These are phyloP conservation scores for Apistogramma diplotaenia DNA, from an alignment of 2,113 vertebrate species.

Conservation along the genomic window DNA sequence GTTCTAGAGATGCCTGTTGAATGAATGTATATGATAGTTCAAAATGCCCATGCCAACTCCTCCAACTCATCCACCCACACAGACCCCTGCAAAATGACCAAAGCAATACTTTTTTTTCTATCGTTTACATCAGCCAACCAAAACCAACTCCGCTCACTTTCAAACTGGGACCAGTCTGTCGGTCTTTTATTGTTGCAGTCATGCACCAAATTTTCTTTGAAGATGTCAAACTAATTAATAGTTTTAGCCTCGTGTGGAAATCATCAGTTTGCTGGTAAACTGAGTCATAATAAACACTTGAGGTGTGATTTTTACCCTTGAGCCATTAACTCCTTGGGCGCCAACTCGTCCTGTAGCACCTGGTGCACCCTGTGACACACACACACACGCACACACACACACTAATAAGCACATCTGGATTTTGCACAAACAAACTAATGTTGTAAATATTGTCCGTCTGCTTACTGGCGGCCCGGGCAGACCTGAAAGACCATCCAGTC, in stretches of 20 bases:
- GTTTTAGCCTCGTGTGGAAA: not conserved
- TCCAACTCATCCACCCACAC: not conserved
- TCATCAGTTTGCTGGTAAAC: not conserved
- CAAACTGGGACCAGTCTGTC: too few relatives aligned
- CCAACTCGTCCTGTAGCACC: conserved; percentile 78
- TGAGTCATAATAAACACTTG: not conserved
- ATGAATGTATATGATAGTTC: not conserved
- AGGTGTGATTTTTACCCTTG: conserved; percentile 72
- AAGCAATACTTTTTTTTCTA: not conserved
- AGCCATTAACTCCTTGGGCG: conserved; percentile 80
- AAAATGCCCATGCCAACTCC: not conserved
- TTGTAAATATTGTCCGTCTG: not conserved
- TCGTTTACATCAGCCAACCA: not conserved
- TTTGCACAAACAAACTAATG: not conserved
- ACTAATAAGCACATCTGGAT: not conserved
- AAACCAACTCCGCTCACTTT: too few relatives aligned
- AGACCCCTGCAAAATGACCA: not conserved
- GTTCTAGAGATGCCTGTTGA: not conserved
- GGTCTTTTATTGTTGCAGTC: too few relatives aligned
- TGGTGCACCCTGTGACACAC: conserved; percentile 72
- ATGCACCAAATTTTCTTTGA: too few relatives aligned
- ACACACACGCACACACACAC: not conserved
- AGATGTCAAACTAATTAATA: not conserved
- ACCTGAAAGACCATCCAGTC: conserved; percentile 76
- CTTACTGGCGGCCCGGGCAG: conserved; percentile 78